These are phyloP conservation scores for Rotaria magnacalcarata DNA, from an alignment of 2,888 invertebrate genomes.

Conservation along the genomic window DNA sequence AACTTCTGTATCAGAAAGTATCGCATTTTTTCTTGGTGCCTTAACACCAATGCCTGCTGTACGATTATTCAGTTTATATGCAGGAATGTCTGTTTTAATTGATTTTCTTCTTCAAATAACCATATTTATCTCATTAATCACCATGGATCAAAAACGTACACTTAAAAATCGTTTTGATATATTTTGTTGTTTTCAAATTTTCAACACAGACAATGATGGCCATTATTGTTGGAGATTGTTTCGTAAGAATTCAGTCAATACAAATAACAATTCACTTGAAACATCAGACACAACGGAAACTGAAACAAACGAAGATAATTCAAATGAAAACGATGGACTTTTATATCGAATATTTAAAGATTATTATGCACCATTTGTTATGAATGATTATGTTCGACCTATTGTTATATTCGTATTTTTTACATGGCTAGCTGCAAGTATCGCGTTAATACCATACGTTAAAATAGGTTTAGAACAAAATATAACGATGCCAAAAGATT, in stretches of 20 bases:
- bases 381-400: conserved; percentile 56
- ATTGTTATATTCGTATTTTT: conserved; percentile 73
- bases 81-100: conserved; percentile 85
- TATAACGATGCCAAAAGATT: conserved; percentile 88
- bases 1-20: conserved; percentile 84
- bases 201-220: not conserved
- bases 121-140: conserved; percentile 83
- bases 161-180: conserved; percentile 57
- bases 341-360: conserved; percentile 80
- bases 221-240: not conserved
- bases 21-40: conserved; percentile 92
- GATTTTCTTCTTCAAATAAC: conserved; percentile 93
- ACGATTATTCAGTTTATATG: conserved; percentile 88
- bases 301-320: not conserved
- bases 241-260: not conserved
- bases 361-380: conserved; percentile 65
- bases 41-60: conserved; percentile 97
- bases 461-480: conserved; percentile 92
- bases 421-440: conserved; percentile 81
- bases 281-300: not conserved
- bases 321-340: conserved; percentile 62
- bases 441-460: conserved; percentile 79
- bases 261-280: not conserved
- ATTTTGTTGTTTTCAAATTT: conserved; percentile 30
- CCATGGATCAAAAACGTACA: conserved; percentile 80